Base-by-base conservation (phyloP, 1,140 invertebrate species). In the Drosophila funebris region DNA sequence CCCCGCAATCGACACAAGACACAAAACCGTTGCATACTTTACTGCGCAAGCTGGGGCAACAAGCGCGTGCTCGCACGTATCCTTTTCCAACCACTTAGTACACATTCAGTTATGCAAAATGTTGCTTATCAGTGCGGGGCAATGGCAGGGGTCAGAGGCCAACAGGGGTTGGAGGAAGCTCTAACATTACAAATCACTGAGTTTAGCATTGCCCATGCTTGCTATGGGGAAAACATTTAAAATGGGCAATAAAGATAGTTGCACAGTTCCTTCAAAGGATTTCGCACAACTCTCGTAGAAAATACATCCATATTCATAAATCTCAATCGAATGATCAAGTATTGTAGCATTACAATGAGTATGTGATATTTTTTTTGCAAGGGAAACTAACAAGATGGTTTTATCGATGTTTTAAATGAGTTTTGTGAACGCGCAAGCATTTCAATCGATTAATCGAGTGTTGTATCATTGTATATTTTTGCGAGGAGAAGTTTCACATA, bases 81-180 rank as follows among this genome's bases (percentile, higher is more conserved):
- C 16, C 52, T 31, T 20, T 29, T 8, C 4, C 22, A 29, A 20
- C 36, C 53, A 11, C 44, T 29, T 58, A 33, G 27, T 16, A 44
- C 18, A 69, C 66, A 54, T 50, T 48, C 41, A 76, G 56, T 62
- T 78, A 79, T 84, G 76, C 71, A 33, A 78, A 83, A 82, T 78
- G 67, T 64, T 60, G 64, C 79, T 83, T 70, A 83, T 78, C 50
- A 63, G 50, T 29, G 37, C n/a, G 8, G 5, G 9, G 8, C 13
- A 33, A 36, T 61, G 36, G 8, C 52, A 56, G 37, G 1, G 13
- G 14, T 36, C 33, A n/a, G 13, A 36, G 33, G 3, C 2, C 33
- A 36, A 9, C 9, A 9, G 31, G 31, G 1, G 13, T 4, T 1
- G 4, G 33, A 4, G 33, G 11, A 36, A 3, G 3, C n/a, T 36